Conservation (phyloP, 1,140 invertebrate species). For the Drosophila ironensis region DNA sequence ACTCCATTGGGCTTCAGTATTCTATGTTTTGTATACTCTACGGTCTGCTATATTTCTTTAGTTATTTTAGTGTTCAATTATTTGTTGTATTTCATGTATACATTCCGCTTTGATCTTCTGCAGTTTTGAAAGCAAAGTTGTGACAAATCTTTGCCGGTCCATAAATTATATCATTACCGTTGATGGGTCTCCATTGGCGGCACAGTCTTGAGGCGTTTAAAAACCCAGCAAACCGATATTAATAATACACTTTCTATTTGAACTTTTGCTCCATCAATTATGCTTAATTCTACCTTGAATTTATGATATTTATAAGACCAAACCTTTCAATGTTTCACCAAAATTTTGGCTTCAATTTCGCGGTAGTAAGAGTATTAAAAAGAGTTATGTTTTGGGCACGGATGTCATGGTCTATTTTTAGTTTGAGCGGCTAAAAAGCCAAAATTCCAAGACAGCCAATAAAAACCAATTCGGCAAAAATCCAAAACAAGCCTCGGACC, state of each 20-base stretch:
- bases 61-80: neutral
- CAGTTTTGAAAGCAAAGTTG: neutral
- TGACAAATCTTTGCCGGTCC: neutral
- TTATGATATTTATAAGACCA: too few relatives aligned
- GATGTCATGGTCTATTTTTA: slow-evolving; percentile 69
- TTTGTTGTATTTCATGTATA: neutral
- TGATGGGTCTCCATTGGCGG: neutral
- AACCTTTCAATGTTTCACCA: too few relatives aligned
- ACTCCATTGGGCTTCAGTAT: slow-evolving; percentile 8
- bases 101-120: slow-evolving; percentile 8
- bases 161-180: slow-evolving; percentile 30
- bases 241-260: too few relatives aligned
- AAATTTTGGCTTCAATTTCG: too few relatives aligned
- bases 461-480: slow-evolving; percentile 44
- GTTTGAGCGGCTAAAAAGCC: slow-evolving; percentile 57
- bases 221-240: neutral
- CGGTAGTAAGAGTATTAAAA: too few relatives aligned
- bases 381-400: too few relatives aligned
- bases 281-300: too few relatives aligned
- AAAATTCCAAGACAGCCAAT: slow-evolving; percentile 56
- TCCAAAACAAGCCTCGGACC: slow-evolving; percentile 38
- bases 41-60: neutral
- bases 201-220: neutral
- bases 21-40: slow-evolving; percentile 8
- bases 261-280: too few relatives aligned